Evolutionary conservation across 2,888 invertebrate genomes (phyloP).

Genomic region (Orthosia gracilis): DNA sequence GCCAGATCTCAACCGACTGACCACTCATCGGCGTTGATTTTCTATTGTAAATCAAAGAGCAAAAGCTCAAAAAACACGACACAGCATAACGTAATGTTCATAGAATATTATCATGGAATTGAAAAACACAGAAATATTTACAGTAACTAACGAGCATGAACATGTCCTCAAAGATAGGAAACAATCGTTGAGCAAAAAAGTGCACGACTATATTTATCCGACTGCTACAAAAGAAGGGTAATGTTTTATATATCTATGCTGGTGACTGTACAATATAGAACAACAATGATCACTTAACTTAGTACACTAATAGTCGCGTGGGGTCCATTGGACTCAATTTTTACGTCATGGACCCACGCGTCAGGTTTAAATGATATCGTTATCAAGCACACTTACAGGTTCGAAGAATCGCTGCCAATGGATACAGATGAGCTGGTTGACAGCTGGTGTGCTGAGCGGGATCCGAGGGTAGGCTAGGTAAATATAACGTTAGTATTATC

Average conservation of each 20-base stretch:
- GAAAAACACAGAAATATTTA: neutral
- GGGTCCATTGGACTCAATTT: too few relatives aligned
- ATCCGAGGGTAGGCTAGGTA: conserved; percentile 75
- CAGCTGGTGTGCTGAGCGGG: conserved; percentile 84
- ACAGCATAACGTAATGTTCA: neutral
- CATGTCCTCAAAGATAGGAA: neutral
- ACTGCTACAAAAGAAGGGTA: too few relatives aligned
- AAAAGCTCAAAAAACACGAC: neutral
- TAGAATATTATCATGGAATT: neutral
- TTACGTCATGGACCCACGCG: too few relatives aligned
- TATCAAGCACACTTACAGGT: conserved; percentile 78
- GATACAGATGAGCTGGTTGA: conserved; percentile 88
- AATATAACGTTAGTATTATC: neutral
- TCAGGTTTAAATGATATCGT: too few relatives aligned
- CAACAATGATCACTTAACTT: neutral
- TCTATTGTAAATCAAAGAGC: conserved; percentile 63
- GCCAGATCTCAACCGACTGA: conserved; percentile 88
- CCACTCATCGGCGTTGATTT: conserved; percentile 89
- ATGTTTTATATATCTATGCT: too few relatives aligned
- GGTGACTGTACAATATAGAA: neutral
- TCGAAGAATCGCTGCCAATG: conserved; percentile 88
- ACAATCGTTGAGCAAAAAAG: neutral
- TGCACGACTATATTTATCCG: too few relatives aligned
- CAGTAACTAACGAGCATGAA: too few relatives aligned
- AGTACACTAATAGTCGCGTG: too few relatives aligned